Base-by-base conservation (phyloP, 2,888 invertebrate genomes). In the Xylota sylvarum region DNA sequence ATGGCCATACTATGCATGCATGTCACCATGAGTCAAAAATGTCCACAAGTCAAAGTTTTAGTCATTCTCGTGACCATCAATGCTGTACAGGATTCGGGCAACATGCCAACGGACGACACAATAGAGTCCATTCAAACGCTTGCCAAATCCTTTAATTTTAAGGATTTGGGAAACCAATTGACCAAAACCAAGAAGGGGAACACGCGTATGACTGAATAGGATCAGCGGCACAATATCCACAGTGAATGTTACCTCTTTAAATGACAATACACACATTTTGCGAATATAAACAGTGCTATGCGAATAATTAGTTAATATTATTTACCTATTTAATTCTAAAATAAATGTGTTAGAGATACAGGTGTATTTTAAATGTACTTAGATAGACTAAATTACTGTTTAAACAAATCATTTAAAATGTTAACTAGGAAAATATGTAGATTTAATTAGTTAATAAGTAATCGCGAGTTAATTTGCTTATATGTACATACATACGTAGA, bases 71-170 rank as follows among this genome's bases (percentile, higher is more conserved):
- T 7, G 90, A 90, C 9, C 92, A 92, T 88, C 92, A 92, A 77
- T 93, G 93, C 83, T 93, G 93, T 89, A 89, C 90, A 14, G 92
- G 89, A n/a, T 91, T 90, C 83, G 89, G 90, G 0, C 91, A 92
- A 32, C 92, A 92, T 82, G 89, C 91, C 40, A 89, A 89, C 58
- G 89, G 89, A 6, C 70, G 89, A 17, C 88, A 89, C 19, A 92
- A 92, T 89, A 90, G 91, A 65, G 89, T 92, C 88, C 92, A 92
- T 89, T 91, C 92, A 17, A 92, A 92, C 82, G 92, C 92, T 52
- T 92, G 92, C 88, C 86, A 89, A 69, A 88, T 92, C 58, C 89
- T 92, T 50, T 92, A 92, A 89, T 60, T 58, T 58, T 60, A 30
- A 35, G 48, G 7, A 37, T 19, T 60, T 52, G 37, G 40, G 10